These are phyloP conservation scores for Lagenorhynchus albirostris DNA, from an alignment of 2,113 vertebrate genomes.

Conservation along the genomic window DNA sequence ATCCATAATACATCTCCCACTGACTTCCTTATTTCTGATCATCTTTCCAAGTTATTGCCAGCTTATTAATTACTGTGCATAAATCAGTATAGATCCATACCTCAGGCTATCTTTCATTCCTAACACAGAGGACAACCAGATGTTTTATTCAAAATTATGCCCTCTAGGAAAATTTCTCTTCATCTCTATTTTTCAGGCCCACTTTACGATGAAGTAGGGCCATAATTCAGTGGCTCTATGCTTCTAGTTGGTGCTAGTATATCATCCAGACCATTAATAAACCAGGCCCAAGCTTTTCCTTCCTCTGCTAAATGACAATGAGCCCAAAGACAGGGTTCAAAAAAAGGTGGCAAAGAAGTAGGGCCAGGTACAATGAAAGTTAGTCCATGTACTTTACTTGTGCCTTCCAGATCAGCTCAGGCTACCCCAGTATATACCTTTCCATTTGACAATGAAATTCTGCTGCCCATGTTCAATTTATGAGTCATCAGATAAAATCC, in stretches of 20 bases:
- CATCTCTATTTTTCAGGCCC: not conserved
- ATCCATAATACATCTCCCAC: not conserved
- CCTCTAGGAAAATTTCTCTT: not conserved
- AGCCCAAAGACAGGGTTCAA: not conserved
- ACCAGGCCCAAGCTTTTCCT: not conserved
- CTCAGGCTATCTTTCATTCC: not conserved
- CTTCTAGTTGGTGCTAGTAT: not conserved
- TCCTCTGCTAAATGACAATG: not conserved
- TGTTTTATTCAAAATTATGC: not conserved
- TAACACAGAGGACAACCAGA: conserved; percentile 27
- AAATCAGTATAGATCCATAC: not conserved
- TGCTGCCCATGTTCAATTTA: not conserved
- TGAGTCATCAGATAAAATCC: not conserved
- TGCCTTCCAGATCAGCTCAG: not conserved
- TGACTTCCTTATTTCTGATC: not conserved
- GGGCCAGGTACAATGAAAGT: not conserved
- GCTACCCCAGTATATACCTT: not conserved
- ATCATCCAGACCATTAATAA: not conserved
- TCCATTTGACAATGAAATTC: not conserved
- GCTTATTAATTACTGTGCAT: not conserved
- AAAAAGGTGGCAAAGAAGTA: not conserved
- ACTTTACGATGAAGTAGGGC: not conserved
- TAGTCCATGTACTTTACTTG: not conserved
- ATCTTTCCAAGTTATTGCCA: not conserved
- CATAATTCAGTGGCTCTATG: not conserved